phyloP scores from a whole-genome alignment of 2,797 vertebrate genomes.

The Propithecus deckenii region DNA sequence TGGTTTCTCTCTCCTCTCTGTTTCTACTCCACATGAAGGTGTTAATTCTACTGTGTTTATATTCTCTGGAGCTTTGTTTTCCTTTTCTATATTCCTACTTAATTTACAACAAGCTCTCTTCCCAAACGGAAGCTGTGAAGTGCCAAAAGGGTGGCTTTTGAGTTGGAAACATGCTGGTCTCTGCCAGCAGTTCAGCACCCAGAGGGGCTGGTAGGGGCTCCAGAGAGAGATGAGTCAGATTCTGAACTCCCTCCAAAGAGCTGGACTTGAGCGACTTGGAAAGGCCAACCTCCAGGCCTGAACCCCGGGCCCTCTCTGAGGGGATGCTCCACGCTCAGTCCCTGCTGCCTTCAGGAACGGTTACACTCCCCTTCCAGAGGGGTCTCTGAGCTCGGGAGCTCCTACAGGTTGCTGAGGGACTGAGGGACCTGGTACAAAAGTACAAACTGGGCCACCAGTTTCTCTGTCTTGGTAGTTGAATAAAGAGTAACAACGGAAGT shows the following conservation, averaged over 20 bases:
- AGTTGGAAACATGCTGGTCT: not conserved
- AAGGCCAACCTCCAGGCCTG: not conserved
- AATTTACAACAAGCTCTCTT: not conserved
- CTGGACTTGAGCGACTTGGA: not conserved
- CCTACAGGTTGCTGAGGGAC: not conserved
- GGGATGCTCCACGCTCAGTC: fast-evolving
- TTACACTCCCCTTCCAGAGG: not conserved
- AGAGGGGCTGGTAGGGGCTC: not conserved
- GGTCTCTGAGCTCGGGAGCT: too few relatives aligned
- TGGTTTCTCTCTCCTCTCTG: not conserved
- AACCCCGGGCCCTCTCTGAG: not conserved
- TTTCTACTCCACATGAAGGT: not conserved
- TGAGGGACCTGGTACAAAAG: not conserved
- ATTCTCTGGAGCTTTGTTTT: not conserved
- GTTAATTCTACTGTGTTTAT: not conserved
- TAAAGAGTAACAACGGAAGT: not conserved
- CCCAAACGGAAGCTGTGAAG: not conserved
- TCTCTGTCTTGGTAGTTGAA: not conserved
- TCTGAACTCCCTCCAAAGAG: not conserved
- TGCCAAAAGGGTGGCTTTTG: not conserved
- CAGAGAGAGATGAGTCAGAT: not conserved
- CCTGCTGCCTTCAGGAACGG: not conserved
- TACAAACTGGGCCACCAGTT: not conserved
- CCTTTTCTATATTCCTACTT: not conserved
- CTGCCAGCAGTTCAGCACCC: not conserved